Percentiles rank a stretch among this genome's conserved stretches.
These are phyloP conservation scores for Ceyx melanurus DNA, from an alignment of 2,113 vertebrate genomes.

Conservation along the genomic window DNA sequence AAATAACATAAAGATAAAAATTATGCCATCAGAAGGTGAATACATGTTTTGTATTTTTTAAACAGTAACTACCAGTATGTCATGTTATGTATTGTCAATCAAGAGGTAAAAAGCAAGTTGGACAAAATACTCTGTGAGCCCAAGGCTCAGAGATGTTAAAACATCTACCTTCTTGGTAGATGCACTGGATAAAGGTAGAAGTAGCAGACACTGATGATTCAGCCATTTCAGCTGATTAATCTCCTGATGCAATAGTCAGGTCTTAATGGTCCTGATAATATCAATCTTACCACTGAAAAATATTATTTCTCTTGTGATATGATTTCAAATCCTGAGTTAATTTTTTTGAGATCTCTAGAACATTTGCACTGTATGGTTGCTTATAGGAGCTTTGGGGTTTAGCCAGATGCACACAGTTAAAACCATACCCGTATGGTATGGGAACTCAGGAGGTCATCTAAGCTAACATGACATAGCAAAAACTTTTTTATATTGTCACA, in stretches of 20 bases:
- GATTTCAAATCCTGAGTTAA: neutral
- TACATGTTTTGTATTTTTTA: neutral
- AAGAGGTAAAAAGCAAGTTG: neutral
- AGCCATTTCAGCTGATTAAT: neutral
- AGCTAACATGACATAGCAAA: neutral
- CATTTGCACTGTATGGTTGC: neutral
- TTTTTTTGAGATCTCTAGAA: neutral
- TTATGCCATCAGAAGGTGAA: neutral
- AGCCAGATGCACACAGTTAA: neutral
- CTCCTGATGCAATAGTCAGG: neutral
- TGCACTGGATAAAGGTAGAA: neutral
- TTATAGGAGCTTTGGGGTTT: neutral
- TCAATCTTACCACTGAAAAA: neutral
- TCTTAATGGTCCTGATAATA: neutral
- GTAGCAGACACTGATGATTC: neutral
- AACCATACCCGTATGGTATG: neutral
- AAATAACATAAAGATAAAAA: neutral
- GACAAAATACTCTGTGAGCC: neutral
- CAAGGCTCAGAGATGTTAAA: neutral
- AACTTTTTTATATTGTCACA: neutral
- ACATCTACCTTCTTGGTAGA: neutral
- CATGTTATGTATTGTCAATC: neutral
- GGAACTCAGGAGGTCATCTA: neutral
- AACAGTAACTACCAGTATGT: neutral
- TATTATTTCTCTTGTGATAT: neutral